A percentile compares a stretch with the other conserved stretches of the same genome.
phyloP scores from a whole-genome alignment of 2,888 invertebrate genomes.

The Callimorpha dominula region DNA sequence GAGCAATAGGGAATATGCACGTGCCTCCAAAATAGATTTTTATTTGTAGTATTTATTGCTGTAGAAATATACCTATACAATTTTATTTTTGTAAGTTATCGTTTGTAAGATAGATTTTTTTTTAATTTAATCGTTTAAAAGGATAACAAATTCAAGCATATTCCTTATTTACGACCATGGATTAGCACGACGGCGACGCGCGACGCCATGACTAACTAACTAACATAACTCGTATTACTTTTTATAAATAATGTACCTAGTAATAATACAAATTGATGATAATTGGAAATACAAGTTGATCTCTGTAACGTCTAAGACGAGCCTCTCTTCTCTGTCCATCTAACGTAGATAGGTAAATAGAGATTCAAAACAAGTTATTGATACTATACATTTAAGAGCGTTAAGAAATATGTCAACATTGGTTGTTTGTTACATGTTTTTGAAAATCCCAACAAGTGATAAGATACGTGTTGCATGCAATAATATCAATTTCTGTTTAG shows the following conservation, averaged over 20 bases:
- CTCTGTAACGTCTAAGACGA: conserved; percentile 43
- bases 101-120: too few relatives aligned
- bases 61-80: too few relatives aligned
- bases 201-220: too few relatives aligned
- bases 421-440: conserved; percentile 9
- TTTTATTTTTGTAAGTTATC: too few relatives aligned
- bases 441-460: conserved; percentile 2
- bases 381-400: conserved; percentile 9
- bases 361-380: conserved; percentile 22
- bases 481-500: neutral
- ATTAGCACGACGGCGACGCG: too few relatives aligned
- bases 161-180: too few relatives aligned
- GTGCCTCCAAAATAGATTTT: neutral
- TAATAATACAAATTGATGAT: conserved; percentile 20
- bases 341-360: conserved; percentile 13
- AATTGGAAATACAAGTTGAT: conserved; percentile 30
- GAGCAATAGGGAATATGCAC: too few relatives aligned
- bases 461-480: neutral
- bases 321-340: conserved; percentile 38
- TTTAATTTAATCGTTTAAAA: too few relatives aligned
- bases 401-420: conserved; percentile 33
- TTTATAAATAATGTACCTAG: neutral
- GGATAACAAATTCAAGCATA: too few relatives aligned
- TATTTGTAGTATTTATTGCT: too few relatives aligned
- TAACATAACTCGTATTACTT: neutral